A percentile compares a stretch with the other conserved stretches of the same genome.
These are phyloP conservation scores for Acanthosepion pharaonis DNA, from an alignment of 2,888 invertebrate genomes.

Conservation along the genomic window DNA sequence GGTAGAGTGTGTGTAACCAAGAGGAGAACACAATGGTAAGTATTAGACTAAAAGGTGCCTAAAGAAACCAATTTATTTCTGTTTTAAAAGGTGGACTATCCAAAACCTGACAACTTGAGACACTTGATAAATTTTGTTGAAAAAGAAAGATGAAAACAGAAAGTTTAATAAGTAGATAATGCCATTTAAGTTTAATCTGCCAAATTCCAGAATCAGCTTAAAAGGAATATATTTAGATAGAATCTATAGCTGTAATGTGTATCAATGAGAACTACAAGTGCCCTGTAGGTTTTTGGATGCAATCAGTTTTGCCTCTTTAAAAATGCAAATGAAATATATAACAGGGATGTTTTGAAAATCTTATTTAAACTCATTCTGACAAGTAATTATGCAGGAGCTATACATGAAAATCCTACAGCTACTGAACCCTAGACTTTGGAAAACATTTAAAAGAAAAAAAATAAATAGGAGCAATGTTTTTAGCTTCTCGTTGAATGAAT, in stretches of 20 bases:
- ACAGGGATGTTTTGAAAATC: not conserved
- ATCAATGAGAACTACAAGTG: not conserved
- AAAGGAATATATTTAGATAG: not conserved
- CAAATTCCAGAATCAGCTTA: not conserved
- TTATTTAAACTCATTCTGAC: slow-evolving; percentile 33
- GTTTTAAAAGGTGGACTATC: not conserved
- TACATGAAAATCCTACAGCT: slow-evolving; percentile 4
- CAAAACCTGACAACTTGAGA: not conserved
- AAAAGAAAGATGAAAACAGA: not conserved
- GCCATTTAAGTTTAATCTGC: not conserved
- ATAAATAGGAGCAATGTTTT: not conserved
- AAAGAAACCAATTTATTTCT: not conserved
- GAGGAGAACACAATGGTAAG: not conserved
- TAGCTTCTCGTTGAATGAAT: not conserved
- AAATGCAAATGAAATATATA: slow-evolving; percentile 33
- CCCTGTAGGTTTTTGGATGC: not conserved
- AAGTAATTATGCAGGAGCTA: not conserved
- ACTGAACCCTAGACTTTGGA: not conserved
- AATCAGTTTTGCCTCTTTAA: slow-evolving; percentile 2
- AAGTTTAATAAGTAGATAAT: not conserved
- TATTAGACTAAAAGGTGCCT: not conserved
- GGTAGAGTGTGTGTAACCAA: not conserved
- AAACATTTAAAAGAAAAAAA: not conserved
- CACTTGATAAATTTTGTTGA: not conserved
- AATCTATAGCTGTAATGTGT: not conserved